Evolutionary conservation across 2,797 vertebrate species (phyloP), one percentile per base, ranked within the genome.

Genomic region (Clarias platycephalus): DNA sequence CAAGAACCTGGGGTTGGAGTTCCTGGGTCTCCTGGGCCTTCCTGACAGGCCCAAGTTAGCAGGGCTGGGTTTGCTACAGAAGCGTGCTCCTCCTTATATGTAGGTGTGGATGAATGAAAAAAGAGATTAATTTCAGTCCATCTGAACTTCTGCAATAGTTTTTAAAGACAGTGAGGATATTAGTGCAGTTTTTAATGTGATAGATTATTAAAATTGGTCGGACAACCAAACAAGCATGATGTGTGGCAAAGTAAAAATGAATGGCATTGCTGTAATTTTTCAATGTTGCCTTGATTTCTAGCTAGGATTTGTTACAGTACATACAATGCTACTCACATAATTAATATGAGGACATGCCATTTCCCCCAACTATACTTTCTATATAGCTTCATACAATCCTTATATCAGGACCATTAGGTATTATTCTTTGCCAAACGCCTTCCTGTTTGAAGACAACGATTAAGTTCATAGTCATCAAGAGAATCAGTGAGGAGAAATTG

Each of bases 1-100:
- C 66, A 74, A 58, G 26, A 34, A 40, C 55, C 55, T 60, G 75
- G 88, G 91, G 92, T 92, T 88, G 77, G 34, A 67, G 91, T 92
- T 90, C 28, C 37, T 63, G 34, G 13, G 72, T 87, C 84, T 89
- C 88, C 87, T 90, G 92, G 68, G 62, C 37, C 55, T 70, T 63
- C 28, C 58, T 66, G 71, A 57, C 85, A 83, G 81, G 80, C 82
- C 80, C 85, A 81, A 37, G 49, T 88, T 86, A 87, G 83, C 86
- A 85, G 81, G 82, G 78, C 81, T 87, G 71, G 83, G 80, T 85
- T 86, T 80, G 81, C 70, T 80, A 82, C 60, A 60, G 74, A 82
- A 85, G 49, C 55, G 70, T 82, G 75, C 12, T 57, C 83, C 66
- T n/a, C n/a, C 64, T 62, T 18, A 60, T 20, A 40, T 40, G 37